Conservation (phyloP, 2,888 invertebrate genomes). For the Sarcophaga carnaria region DNA sequence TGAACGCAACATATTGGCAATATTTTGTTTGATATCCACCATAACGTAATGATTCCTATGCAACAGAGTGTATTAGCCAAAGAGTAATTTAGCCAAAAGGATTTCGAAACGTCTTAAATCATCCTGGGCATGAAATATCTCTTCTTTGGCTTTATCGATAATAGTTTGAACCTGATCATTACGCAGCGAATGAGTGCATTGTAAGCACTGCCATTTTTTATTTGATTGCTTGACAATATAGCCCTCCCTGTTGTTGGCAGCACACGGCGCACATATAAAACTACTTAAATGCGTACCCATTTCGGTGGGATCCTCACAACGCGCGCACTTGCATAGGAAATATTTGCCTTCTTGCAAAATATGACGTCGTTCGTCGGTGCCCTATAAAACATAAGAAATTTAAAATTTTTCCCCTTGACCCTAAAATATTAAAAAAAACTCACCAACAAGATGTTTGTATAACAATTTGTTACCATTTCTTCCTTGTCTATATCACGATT, state of each 20-base stretch:
- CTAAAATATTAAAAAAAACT: conserved; percentile 59
- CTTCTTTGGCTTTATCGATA: conserved; percentile 81
- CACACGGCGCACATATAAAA: conserved; percentile 75
- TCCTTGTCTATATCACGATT: conserved; percentile 85
- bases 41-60: conserved; percentile 87
- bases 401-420: too few relatives aligned
- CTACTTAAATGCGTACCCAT: conserved; percentile 87
- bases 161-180: conserved; percentile 82
- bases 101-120: conserved; percentile 81
- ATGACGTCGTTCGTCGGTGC: conserved; percentile 86
- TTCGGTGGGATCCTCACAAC: conserved; percentile 88
- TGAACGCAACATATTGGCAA: conserved; percentile 85
- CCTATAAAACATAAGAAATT: conserved; percentile 81
- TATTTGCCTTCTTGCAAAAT: conserved; percentile 88
- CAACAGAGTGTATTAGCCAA: conserved; percentile 84
- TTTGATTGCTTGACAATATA: conserved; percentile 58
- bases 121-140: conserved; percentile 81
- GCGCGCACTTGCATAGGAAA: conserved; percentile 87
- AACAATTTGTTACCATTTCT: conserved; percentile 86
- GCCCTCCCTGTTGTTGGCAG: conserved; percentile 57
- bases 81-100: conserved; percentile 83
- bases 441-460: conserved; percentile 88
- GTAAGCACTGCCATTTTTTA: conserved; percentile 76
- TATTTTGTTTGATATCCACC: conserved; percentile 87
- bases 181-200: conserved; percentile 74